A percentile compares a stretch with the other conserved stretches of the same genome.
Evolutionary conservation across 1,140 invertebrate genomes (phyloP).

Genomic region (Drosophila lini): DNA sequence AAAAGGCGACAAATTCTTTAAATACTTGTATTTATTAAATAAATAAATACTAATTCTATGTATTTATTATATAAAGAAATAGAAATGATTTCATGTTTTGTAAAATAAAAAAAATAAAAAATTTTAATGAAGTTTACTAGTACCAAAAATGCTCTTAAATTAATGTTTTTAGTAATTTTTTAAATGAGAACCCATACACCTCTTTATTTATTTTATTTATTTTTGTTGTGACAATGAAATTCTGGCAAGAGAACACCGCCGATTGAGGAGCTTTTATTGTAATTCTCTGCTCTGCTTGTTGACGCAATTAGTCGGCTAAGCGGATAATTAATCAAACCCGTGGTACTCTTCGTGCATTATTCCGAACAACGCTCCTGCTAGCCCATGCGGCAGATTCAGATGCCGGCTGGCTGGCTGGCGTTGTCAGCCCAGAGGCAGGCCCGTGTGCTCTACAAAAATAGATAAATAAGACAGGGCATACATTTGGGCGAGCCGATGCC

Average conservation of each 20-base stretch:
- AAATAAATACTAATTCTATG: too few species aligned
- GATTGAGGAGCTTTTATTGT: slow-evolving; percentile 1
- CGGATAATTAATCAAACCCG: slow-evolving; percentile 62
- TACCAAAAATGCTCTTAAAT: not conserved
- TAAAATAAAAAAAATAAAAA: too few species aligned
- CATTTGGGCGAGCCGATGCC: slow-evolving; percentile 55
- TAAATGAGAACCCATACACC: too few species aligned
- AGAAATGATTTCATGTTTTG: too few species aligned
- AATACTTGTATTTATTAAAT: too few species aligned
- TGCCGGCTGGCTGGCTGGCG: slow-evolving; percentile 45
- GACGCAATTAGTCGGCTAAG: slow-evolving; percentile 36
- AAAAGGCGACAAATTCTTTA: too few species aligned
- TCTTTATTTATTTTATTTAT: not conserved
- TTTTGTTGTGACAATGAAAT: slow-evolving; percentile 1
- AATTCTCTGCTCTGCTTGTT: slow-evolving; percentile 32
- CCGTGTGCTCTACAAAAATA: slow-evolving; percentile 72
- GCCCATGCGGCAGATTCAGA: slow-evolving; percentile 17
- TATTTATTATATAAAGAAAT: too few species aligned
- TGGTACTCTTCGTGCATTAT: slow-evolving; percentile 49
- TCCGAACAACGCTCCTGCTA: slow-evolving; percentile 43
- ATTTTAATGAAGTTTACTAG: too few species aligned
- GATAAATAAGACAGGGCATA: slow-evolving; percentile 46
- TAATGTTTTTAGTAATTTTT: not conserved
- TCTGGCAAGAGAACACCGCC: slow-evolving; percentile 6
- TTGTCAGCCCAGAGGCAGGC: slow-evolving; percentile 33